Evolutionary conservation across 2,113 vertebrate genomes (phyloP).

Genomic region (Gymnogyps californianus): DNA sequence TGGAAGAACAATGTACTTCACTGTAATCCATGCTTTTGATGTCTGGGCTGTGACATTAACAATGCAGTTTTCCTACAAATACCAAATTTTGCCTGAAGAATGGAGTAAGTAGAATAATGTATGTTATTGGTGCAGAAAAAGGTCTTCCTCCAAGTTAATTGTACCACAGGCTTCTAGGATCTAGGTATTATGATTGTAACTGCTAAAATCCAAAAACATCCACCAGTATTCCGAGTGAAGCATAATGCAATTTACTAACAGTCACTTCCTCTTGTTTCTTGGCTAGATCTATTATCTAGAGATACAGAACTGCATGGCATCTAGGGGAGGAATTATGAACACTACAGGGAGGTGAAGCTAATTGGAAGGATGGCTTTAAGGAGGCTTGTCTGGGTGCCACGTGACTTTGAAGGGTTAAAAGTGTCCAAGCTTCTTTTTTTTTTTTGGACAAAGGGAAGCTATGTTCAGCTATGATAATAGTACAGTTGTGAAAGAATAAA

Average conservation of each 20-base stretch:
- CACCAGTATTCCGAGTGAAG: background rate
- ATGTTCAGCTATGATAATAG: background rate
- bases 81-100: background rate
- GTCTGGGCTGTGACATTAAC: background rate
- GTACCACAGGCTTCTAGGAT: background rate
- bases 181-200: fast-evolving
- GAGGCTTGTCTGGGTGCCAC: background rate
- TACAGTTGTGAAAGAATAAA: background rate
- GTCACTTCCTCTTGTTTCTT: background rate
- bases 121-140: background rate
- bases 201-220: background rate
- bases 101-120: background rate
- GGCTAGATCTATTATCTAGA: background rate
- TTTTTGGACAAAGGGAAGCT: background rate
- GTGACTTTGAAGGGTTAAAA: background rate
- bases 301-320: background rate
- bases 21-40: background rate
- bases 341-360: background rate
- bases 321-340: background rate
- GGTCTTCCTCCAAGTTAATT: background rate
- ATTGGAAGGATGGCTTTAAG: background rate
- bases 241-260: background rate
- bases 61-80: background rate
- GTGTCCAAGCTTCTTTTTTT: background rate
- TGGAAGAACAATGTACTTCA: background rate